Conservation (phyloP, 2,113 vertebrate genomes). For the Chloropsis hardwickii region DNA sequence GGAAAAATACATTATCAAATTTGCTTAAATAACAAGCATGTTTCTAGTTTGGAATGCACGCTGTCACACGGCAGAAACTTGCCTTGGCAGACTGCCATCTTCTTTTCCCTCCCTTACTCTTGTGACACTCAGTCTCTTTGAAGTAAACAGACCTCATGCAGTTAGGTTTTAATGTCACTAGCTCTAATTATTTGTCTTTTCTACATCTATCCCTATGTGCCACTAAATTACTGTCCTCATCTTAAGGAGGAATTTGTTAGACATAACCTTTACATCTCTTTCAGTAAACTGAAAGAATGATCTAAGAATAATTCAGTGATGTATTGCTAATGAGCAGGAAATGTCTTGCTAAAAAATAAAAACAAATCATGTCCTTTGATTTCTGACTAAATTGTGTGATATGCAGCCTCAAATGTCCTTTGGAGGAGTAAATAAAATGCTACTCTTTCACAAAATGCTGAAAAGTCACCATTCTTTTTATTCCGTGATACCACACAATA, state of each 20-base stretch:
- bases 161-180: background rate
- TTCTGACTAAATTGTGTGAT: background rate
- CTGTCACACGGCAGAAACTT: background rate
- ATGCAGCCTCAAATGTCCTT: background rate
- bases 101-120: background rate
- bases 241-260: background rate
- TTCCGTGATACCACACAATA: background rate
- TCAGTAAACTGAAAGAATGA: background rate
- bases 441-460: background rate
- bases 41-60: background rate
- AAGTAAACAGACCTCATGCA: background rate
- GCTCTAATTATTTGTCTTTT: slow-evolving; percentile 13
- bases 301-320: background rate
- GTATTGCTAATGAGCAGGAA: background rate
- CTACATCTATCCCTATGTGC: background rate
- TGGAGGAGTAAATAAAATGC: background rate
- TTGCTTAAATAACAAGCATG: background rate
- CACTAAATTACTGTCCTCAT: background rate
- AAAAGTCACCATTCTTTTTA: background rate
- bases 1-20: background rate
- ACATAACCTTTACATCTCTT: background rate
- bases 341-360: background rate
- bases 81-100: background rate
- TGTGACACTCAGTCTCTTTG: background rate
- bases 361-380: background rate